Evolutionary conservation across 1,140 invertebrate species (phyloP).

Genomic region (Drosophila pallidifrons): DNA sequence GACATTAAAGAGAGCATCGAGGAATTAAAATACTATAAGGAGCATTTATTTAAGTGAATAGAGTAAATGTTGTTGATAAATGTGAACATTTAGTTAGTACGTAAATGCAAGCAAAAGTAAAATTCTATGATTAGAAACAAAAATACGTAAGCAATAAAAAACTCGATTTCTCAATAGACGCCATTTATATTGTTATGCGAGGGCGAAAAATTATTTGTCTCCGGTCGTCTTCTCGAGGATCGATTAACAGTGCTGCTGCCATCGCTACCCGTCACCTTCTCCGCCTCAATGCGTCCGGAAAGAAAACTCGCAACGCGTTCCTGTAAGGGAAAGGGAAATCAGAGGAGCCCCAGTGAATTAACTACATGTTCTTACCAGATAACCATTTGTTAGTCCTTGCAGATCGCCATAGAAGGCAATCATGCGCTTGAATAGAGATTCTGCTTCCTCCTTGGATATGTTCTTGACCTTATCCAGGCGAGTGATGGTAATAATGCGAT

Average conservation of each 20-base stretch:
- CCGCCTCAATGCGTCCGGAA: slow-evolving; percentile 82
- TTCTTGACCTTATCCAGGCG: slow-evolving; percentile 75
- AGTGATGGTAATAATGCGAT: slow-evolving; percentile 75
- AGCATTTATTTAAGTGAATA: slow-evolving; percentile 86
- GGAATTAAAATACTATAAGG: slow-evolving; percentile 92
- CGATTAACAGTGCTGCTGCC: slow-evolving; percentile 53
- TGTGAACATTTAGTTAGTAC: slow-evolving; percentile 56
- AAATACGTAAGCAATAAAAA: slow-evolving; percentile 79
- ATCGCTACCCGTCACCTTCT: slow-evolving; percentile 75
- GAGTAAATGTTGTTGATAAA: slow-evolving; percentile 58
- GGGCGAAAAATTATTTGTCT: slow-evolving; percentile 68
- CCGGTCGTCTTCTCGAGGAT: slow-evolving; percentile 63
- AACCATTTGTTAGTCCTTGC: slow-evolving; percentile 68
- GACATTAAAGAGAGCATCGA: slow-evolving; percentile 95
- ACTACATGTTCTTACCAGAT: slow-evolving; percentile 57
- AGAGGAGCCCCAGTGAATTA: neutral
- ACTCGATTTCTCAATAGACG: slow-evolving; percentile 80
- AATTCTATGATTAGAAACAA: slow-evolving; percentile 83
- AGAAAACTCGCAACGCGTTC: slow-evolving; percentile 80
- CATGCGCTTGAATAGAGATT: slow-evolving; percentile 75
- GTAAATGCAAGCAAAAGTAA: slow-evolving; percentile 78
- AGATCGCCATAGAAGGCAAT: slow-evolving; percentile 72
- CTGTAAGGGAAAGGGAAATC: slow-evolving; percentile 30
- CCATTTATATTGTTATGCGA: slow-evolving; percentile 84
- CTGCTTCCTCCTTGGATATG: slow-evolving; percentile 79